Percentiles rank a stretch among this genome's conserved stretches.
Conservation (phyloP, 2,888 invertebrate species). For the Blastobasis lacticolella region DNA sequence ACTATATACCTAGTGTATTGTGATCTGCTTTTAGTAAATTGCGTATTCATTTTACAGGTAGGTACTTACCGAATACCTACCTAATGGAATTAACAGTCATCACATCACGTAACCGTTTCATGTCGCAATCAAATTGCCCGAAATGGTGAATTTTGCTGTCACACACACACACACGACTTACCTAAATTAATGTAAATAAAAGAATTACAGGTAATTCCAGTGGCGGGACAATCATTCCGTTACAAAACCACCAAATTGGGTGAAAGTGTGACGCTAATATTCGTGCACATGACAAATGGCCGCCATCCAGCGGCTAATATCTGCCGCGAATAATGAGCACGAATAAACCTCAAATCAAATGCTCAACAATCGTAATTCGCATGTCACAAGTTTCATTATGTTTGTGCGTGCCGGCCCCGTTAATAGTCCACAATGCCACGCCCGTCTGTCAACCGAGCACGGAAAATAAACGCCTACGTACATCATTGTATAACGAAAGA, state of each 20-base stretch:
- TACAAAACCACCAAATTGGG: slow-evolving; percentile 57
- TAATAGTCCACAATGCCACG: slow-evolving; percentile 22
- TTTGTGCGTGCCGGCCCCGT: slow-evolving; percentile 32
- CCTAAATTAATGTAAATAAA: slow-evolving; percentile 32
- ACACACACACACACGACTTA: slow-evolving; percentile 5
- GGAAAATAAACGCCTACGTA: neutral
- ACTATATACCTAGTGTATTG: too few relatives aligned
- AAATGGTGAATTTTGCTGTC: slow-evolving; percentile 13
- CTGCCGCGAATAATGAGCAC: slow-evolving; percentile 41
- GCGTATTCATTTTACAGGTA: too few relatives aligned
- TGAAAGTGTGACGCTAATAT: slow-evolving; percentile 67
- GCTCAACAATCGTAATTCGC: slow-evolving; percentile 46
- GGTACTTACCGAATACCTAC: too few relatives aligned
- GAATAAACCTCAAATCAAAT: slow-evolving; percentile 54
- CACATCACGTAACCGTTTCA: neutral
- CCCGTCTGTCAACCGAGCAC: slow-evolving; percentile 20
- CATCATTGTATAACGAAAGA: neutral
- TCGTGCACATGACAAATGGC: slow-evolving; percentile 63
- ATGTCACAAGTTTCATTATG: slow-evolving; percentile 42
- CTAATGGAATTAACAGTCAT: too few relatives aligned
- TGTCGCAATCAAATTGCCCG: slow-evolving; percentile 26
- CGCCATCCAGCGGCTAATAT: slow-evolving; percentile 42
- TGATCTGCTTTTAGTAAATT: too few relatives aligned
- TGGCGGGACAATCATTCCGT: slow-evolving; percentile 35
- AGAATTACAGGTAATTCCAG: slow-evolving; percentile 41